Evolutionary conservation across 1,140 invertebrate species (phyloP).

Genomic region (Chrysomallon squamiferum): DNA sequence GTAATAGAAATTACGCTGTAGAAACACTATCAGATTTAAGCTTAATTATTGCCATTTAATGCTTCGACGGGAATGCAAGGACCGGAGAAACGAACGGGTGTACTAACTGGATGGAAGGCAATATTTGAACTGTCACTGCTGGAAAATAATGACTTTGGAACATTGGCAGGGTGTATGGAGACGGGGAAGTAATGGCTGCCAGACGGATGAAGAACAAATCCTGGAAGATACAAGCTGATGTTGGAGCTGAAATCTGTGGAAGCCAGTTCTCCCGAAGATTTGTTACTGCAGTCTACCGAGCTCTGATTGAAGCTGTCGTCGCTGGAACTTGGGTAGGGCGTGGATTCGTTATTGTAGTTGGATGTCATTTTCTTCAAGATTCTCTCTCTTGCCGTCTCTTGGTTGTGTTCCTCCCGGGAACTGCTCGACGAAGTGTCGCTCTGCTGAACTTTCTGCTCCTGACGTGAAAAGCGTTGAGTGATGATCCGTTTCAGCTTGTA

Average conservation of each 20-base stretch:
- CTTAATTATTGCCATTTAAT: no score
- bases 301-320: background rate
- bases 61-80: slow-evolving; percentile 35
- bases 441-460: slow-evolving; percentile 30
- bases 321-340: slow-evolving; percentile 1
- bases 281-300: no score
- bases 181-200: slow-evolving; percentile 92
- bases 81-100: slow-evolving; percentile 51
- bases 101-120: slow-evolving; percentile 81
- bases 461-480: slow-evolving; percentile 79
- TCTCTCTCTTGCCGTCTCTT: background rate
- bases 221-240: slow-evolving; percentile 69
- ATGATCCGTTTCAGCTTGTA: slow-evolving; percentile 97
- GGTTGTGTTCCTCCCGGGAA: slow-evolving; percentile 30
- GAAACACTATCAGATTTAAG: no score
- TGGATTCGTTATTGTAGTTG: background rate
- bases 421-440: slow-evolving; percentile 35
- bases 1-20: no score
- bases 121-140: slow-evolving; percentile 62
- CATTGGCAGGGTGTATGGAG: slow-evolving; percentile 79
- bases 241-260: no score
- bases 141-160: slow-evolving; percentile 67
- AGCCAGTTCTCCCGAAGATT: no score
- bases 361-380: background rate
- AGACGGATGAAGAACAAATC: slow-evolving; percentile 82